Base-by-base conservation (phyloP, 2,113 vertebrate genomes). In the Sebastes schlegelii region DNA sequence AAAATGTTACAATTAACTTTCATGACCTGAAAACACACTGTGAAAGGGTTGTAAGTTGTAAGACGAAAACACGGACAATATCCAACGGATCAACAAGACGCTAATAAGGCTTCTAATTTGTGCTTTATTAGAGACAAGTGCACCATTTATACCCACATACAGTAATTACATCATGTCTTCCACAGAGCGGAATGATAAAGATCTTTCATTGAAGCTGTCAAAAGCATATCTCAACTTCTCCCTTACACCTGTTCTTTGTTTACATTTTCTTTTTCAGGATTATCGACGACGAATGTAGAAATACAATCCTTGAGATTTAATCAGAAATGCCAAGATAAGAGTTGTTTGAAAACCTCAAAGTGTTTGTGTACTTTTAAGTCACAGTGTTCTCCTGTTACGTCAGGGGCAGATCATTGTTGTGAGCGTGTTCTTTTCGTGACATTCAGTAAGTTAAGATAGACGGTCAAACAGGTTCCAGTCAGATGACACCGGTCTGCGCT, bases 381-480 rank as follows among this genome's bases (percentile, higher is more conserved):
- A 34, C 34, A 34, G 4, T 34, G 42, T 3, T 57, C 9, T 45
- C 8, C 3, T 46, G 2, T 34, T 34, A 13, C 12, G 8, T n/a
- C 51, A 46, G 16, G 63, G 34, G 9, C 21, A 16, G 19, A 4
- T 57, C 2, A 10, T 23, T 48, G 16, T 6, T 19, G 26, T 70
- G 23, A 16, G 4, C 0, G 1, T 17, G 16, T 48, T 19, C 1
- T 43, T 49, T 17, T 42, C 17, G 34, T 12, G 62, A 13, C 21
- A 46, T 58, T 4, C 5, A 17, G 13, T 16, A 2, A 17, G 17
- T 48, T 45, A 3, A 16, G 46, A 46, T 1, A 12, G 23, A 68
- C 11, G 8, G 66, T 67, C 71, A 61, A 72, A 75, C 85, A 79
- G 85, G 76, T 76, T 80, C 40, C 9, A 60, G 55, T 57, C 17